phyloP scores from a whole-genome alignment of 2,888 invertebrate genomes.

The Sesia bembeciformis region DNA sequence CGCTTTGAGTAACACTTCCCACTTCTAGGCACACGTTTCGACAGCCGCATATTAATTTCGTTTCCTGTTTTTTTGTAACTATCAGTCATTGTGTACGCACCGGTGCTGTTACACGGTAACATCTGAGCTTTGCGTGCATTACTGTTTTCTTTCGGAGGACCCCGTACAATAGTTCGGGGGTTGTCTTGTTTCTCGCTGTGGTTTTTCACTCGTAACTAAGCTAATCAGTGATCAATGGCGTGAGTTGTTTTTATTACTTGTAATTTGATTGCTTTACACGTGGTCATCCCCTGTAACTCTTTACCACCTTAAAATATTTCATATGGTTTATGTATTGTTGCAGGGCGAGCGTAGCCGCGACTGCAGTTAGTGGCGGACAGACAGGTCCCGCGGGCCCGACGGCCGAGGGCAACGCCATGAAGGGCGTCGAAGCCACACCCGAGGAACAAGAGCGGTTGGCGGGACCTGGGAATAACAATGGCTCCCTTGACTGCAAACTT shows the following conservation, averaged over 20 bases:
- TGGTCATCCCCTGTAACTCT: too few species aligned
- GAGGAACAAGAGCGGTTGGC: slow-evolving; percentile 67
- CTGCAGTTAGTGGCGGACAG: slow-evolving; percentile 50
- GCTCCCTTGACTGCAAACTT: slow-evolving; percentile 83
- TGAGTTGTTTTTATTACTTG: slow-evolving; percentile 32
- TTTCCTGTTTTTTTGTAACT: not conserved
- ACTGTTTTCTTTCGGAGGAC: too few species aligned
- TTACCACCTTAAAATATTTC: too few species aligned
- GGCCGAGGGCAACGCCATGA: slow-evolving; percentile 59
- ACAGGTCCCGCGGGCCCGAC: slow-evolving; percentile 50
- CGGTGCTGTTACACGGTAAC: too few species aligned
- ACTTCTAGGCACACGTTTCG: slow-evolving; percentile 8
- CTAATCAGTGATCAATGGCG: slow-evolving; percentile 36
- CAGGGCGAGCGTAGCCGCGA: slow-evolving; percentile 52
- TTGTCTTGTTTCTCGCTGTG: too few species aligned
- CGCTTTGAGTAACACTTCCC: not conserved
- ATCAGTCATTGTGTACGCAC: too few species aligned
- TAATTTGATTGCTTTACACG: too few species aligned
- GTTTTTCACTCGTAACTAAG: not conserved
- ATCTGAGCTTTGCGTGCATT: too few species aligned
- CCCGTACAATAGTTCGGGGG: too few species aligned
- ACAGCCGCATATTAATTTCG: slow-evolving; percentile 19
- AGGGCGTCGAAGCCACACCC: slow-evolving; percentile 65
- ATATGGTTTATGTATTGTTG: slow-evolving; percentile 21
- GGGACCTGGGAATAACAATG: slow-evolving; percentile 77